These are phyloP conservation scores for Phenganax subtilis DNA, from an alignment of 92 coral and sea anemone genomes.

Conservation along the genomic window DNA sequence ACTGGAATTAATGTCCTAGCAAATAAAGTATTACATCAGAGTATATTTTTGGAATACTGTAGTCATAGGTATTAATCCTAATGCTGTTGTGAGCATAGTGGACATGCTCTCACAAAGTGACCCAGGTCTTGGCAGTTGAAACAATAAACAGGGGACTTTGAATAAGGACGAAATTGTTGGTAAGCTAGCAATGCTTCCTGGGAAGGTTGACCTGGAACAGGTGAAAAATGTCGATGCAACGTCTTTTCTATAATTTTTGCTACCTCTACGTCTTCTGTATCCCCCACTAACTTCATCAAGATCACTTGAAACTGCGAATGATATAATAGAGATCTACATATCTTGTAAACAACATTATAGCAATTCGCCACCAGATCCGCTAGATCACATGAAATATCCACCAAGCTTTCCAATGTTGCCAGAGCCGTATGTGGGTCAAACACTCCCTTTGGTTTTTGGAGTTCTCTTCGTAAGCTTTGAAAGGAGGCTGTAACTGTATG, in stretches of 20 bases:
- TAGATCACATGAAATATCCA: constrained; percentile 29
- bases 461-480: neutral
- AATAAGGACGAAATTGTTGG: neutral
- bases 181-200: neutral
- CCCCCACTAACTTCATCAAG: constrained; percentile 6
- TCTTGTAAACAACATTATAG: constrained; percentile 40
- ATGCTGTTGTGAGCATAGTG: neutral
- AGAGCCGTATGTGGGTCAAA: constrained; percentile 46
- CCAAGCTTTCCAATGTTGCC: constrained; percentile 48
- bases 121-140: neutral
- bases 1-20: neutral
- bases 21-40: too few relatives aligned
- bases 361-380: constrained; percentile 23
- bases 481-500: neutral
- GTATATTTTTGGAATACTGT: too few relatives aligned
- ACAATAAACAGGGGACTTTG: neutral
- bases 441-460: constrained; percentile 15
- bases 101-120: neutral
- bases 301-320: constrained; percentile 22
- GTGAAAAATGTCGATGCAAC: neutral
- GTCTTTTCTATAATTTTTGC: constrained; percentile 18
- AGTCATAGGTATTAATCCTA: too few relatives aligned
- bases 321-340: constrained; percentile 39
- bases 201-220: neutral
- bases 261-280: constrained; percentile 4